A percentile compares a stretch with the other conserved stretches of the same genome.
phyloP scores from a whole-genome alignment of 2,888 invertebrate species.

The Caenorhabditis plicata region DNA sequence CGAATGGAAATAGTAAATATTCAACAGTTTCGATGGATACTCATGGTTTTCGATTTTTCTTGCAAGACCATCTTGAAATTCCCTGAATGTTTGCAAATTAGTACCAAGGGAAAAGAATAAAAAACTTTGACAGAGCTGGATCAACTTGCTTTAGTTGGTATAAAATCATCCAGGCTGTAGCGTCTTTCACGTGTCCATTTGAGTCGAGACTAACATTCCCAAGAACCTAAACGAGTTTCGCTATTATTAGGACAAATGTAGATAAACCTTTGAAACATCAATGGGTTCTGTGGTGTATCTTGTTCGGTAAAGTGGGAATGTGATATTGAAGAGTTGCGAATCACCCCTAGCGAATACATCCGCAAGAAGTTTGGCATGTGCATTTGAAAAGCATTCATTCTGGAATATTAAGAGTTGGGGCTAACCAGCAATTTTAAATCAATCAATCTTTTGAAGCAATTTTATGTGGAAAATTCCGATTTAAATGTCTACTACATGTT shows the following conservation, averaged over 20 bases:
- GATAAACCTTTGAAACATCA: constrained; percentile 49
- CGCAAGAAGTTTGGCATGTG: constrained; percentile 51
- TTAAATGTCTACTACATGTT: no score
- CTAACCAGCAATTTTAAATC: background rate
- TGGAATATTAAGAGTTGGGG: constrained; percentile 26
- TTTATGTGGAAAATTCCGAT: no score
- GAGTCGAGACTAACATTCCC: constrained; percentile 33
- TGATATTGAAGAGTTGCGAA: constrained; percentile 46
- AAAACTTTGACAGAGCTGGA: constrained; percentile 10
- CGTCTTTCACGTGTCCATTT: constrained; percentile 30
- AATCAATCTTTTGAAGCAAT: no score
- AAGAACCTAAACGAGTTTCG: constrained; percentile 7
- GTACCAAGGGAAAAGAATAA: no score
- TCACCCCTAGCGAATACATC: constrained; percentile 47
- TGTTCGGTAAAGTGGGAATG: constrained; percentile 49
- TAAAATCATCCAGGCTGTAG: constrained; percentile 54
- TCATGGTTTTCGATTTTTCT: constrained; percentile 25
- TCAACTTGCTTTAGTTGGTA: constrained; percentile 52
- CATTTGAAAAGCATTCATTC: constrained; percentile 57
- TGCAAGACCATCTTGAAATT: constrained; percentile 48
- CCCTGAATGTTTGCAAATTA: no score
- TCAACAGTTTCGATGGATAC: constrained; percentile 33
- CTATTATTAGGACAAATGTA: constrained; percentile 1
- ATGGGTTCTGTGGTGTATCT: constrained; percentile 54
- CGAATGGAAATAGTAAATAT: constrained; percentile 57